Evolutionary conservation across 37 sponge, comb jelly and placozoan species (phyloP), one percentile per base, ranked within the genome.

Genomic region (Halisarca cf. caerulea): DNA sequence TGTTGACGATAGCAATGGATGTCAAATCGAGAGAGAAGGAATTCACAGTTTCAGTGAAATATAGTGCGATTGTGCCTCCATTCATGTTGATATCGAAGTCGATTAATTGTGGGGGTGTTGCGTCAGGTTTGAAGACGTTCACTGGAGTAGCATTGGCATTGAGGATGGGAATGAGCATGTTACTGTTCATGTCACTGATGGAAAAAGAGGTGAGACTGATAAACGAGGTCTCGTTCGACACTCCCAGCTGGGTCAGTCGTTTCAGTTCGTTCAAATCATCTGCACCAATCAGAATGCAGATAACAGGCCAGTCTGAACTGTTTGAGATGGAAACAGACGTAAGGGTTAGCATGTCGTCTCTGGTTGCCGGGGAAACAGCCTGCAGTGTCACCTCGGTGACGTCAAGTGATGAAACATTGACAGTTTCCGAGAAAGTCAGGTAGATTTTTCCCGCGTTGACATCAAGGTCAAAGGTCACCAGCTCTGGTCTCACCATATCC

Each of bases 11-110:
- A 17, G 87, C 36, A 0, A 96, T 21, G 27, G 79, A 64, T 1
- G 89, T 47, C 5, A 87, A 70, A 55, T 96, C 60, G 11, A 93
- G 62, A 24, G 89, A 83, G 39, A 41, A 69, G 51, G 79, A 79
- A 85, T 92, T 61, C 17, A 96, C 96, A 41, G 92, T 91, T 59
- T 96, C 97, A 84, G 90, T 78, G 80, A 93, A 96, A 11, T 90
- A 89, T 2, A 96, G 34, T 23, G 71, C 84, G 4, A 96, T 44
- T 9, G 38, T 69, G 32, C 94, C 97, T 15, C 32, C 11, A 59
- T 93, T 69, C 68, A 96, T 78, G 77, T 93, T 74, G 25, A 96
- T 53, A 0, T 43, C 38, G 62, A 93, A 93, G 3, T 28, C 40
- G 0, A 77, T 40, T n/a, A 96, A 79, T 80, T 32, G 11, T 34